Evolutionary conservation across 1,140 invertebrate genomes (phyloP).

Genomic region (Sarcophaga peregrina): DNA sequence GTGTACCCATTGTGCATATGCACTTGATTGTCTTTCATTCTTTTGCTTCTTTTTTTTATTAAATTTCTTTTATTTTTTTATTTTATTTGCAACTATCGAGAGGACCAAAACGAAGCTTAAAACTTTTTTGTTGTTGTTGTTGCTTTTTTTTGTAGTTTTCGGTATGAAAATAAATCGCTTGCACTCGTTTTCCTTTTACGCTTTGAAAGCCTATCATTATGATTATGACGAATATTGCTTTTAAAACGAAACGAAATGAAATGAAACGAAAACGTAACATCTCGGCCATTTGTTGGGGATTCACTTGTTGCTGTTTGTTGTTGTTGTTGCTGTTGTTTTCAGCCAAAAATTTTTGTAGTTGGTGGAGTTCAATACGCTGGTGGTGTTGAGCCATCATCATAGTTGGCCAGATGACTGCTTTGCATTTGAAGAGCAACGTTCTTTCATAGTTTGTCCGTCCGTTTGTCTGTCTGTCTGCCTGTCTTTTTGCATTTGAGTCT

Average conservation of each 20-base stretch:
- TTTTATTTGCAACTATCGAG: not conserved
- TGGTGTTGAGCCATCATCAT: not conserved
- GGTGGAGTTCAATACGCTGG: not conserved
- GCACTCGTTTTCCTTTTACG: constrained; percentile 33
- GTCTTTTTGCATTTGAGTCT: not conserved
- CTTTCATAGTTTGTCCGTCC: not conserved
- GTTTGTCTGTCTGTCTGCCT: not conserved
- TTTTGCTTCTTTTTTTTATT: not conserved
- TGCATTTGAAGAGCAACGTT: constrained; percentile 15
- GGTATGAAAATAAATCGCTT: not conserved
- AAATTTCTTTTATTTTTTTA: no score
- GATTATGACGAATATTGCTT: constrained; percentile 41
- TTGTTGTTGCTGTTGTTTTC: constrained; percentile 7
- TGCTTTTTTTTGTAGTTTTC: no score
- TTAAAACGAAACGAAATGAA: constrained; percentile 13
- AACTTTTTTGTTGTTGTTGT: not conserved
- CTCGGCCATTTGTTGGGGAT: no score
- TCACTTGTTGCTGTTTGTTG: not conserved
- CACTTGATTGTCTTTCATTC: not conserved
- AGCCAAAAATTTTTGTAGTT: not conserved
- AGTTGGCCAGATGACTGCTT: constrained; percentile 40
- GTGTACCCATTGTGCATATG: not conserved
- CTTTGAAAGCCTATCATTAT: constrained; percentile 43
- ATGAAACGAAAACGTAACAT: no score
- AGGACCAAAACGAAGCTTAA: not conserved